Percentiles rank a stretch among this genome's conserved stretches.
phyloP scores from a whole-genome alignment of 2,113 vertebrate species.

The Quiscalus mexicanus region DNA sequence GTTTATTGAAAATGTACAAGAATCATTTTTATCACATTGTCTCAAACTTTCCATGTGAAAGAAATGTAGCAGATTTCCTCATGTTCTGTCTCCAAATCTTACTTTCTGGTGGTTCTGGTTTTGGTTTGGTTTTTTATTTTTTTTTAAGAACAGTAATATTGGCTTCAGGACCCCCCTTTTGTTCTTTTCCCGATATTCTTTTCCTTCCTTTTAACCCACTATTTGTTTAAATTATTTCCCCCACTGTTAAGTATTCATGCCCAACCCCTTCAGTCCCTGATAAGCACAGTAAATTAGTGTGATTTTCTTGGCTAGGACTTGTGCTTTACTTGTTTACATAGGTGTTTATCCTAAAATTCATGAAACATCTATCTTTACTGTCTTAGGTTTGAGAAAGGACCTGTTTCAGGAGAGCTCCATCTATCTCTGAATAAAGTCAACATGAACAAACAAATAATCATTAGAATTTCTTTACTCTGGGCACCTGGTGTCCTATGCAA shows the following conservation, averaged over 20 bases:
- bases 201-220: not conserved
- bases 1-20: not conserved
- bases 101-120: not conserved
- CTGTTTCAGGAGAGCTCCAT: not conserved
- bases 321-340: not conserved
- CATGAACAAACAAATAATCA: not conserved
- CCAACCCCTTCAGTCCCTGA: not conserved
- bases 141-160: not conserved
- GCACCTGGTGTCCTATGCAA: not conserved
- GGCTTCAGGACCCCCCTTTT: not conserved
- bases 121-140: too few relatives aligned
- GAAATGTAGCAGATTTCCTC: not conserved
- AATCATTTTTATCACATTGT: not conserved
- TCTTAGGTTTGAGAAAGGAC: not conserved
- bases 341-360: not conserved
- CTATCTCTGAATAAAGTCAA: not conserved
- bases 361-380: not conserved
- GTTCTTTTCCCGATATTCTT: not conserved
- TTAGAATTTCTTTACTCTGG: not conserved
- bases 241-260: not conserved
- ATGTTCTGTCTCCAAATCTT: not conserved
- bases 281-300: not conserved
- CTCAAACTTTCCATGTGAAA: not conserved
- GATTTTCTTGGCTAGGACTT: not conserved
- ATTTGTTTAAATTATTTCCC: not conserved